These are phyloP conservation scores for Eunapius fragilis DNA, from an alignment of 37 sponge, comb jelly and placozoan genomes.

Conservation along the genomic window DNA sequence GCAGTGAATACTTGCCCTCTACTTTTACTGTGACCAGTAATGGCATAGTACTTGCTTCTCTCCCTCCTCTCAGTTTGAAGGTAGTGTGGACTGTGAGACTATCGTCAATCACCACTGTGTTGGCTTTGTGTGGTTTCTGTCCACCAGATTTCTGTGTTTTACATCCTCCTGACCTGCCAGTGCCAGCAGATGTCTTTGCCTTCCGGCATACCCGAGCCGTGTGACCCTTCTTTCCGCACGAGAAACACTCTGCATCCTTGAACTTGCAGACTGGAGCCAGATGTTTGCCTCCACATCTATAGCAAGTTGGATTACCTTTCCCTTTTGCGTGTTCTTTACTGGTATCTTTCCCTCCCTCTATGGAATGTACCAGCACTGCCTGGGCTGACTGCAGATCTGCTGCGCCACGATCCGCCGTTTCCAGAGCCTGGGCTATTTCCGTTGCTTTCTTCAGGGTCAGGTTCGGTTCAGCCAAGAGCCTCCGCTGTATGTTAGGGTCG, in stretches of 20 bases:
- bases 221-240: constrained; percentile 47
- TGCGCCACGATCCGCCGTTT: constrained; percentile 37
- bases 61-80: background rate
- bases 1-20: background rate
- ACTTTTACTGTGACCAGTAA: constrained; percentile 11
- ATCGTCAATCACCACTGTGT: background rate
- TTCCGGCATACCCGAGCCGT: constrained; percentile 37
- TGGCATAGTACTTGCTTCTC: background rate
- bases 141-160: background rate
- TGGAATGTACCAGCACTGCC: background rate
- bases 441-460: constrained; percentile 19
- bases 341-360: background rate
- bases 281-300: constrained; percentile 50
- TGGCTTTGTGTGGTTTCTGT: background rate
- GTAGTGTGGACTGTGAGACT: background rate
- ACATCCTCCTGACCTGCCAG: background rate
- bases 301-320: constrained; percentile 28
- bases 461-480: constrained; percentile 24
- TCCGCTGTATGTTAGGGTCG: constrained; percentile 21
- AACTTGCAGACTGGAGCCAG: constrained; percentile 13
- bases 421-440: constrained; percentile 43
- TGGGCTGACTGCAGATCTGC: constrained; percentile 7
- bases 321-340: too few species aligned
- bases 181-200: background rate
- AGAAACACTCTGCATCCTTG: constrained; percentile 34